Base-by-base conservation (phyloP, 2,888 invertebrate genomes). In the Acrobasis consociella region DNA sequence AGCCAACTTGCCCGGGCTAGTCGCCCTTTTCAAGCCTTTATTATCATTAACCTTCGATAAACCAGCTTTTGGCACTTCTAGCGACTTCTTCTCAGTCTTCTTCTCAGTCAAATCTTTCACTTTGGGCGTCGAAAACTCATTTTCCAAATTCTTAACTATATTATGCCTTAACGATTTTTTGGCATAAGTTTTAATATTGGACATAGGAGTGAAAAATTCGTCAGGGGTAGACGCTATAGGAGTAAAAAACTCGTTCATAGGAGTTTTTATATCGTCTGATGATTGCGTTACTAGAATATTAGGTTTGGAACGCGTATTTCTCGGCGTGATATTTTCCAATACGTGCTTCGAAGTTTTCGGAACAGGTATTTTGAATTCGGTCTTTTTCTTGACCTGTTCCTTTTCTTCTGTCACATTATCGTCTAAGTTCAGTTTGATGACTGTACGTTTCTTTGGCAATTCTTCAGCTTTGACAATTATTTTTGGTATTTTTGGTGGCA, bases 81-180 rank as follows among this genome's bases (percentile, higher is more conserved):
- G 16, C 1, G 31, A 31, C 31, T 5, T 66, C 31, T 5, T 66
- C 22, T 22, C 22, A 3, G 31, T 37, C 10, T 64, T 67, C 0
- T 5, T 66, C 62, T 0, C 64, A 63, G 13, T 38, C 15, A 15
- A n/a, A 38, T 37, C 15, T 31, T 31, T 31, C 16, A 2, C 60
- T 63, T 74, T 75, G 0, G 86, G 85, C 0, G 87, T 86, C 0
- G 75, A 74, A 39, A 91, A 90, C 13, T 90, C 90, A 0, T 73
- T 64, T 55, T 91, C 88, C 0, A 91, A 67, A 67, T 89, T 90
- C 62, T 90, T 91, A 0, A 87, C 86, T 0, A 89, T 78, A 2
- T 77, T 78, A 1, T 72, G 72, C 2, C 81, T 70, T 0, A 87
- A 31, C 0, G 73, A 69, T 61, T 76, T 78, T 49, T 82, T 84